Conservation (phyloP, 2,113 vertebrate species). For the Gavialis gangeticus region DNA sequence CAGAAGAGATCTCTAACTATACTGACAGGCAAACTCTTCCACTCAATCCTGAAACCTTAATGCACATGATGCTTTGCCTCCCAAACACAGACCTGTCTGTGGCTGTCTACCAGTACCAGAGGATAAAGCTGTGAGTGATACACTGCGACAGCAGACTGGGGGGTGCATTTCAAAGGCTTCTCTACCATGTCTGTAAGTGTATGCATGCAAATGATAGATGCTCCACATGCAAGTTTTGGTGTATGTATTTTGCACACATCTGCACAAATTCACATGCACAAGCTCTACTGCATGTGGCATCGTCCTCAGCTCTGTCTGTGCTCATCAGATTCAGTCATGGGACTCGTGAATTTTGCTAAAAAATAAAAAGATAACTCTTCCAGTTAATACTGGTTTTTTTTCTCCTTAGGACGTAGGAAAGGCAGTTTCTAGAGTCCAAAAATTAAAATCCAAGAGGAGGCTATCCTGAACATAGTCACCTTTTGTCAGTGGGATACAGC, state of each 20-base stretch:
- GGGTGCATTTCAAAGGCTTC: not conserved
- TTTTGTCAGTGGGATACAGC: constrained; percentile 93
- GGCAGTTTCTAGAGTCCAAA: not conserved
- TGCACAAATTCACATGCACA: rapidly evolving
- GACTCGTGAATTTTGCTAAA: not conserved
- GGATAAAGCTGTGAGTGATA: not conserved
- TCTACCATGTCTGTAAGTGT: not conserved
- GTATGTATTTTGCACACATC: not conserved
- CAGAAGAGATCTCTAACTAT: not conserved
- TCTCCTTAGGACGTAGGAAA: rapidly evolving
- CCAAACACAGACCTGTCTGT: not conserved
- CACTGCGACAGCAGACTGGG: not conserved
- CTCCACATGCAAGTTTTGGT: not conserved
- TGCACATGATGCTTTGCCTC: not conserved
- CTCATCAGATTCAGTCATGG: not conserved
- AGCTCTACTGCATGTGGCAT: rapidly evolving
- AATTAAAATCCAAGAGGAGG: not conserved
- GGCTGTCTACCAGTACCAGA: not conserved
- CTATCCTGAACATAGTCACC: constrained; percentile 74
- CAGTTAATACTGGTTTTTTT: rapidly evolving
- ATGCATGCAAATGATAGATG: not conserved
- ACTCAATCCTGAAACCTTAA: not conserved
- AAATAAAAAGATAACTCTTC: not conserved
- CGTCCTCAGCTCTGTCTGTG: not conserved
- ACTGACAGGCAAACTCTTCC: not conserved